A percentile compares a stretch with the other conserved stretches of the same genome.
phyloP scores from a whole-genome alignment of 2,113 vertebrate species.

The Centrocercus urophasianus region DNA sequence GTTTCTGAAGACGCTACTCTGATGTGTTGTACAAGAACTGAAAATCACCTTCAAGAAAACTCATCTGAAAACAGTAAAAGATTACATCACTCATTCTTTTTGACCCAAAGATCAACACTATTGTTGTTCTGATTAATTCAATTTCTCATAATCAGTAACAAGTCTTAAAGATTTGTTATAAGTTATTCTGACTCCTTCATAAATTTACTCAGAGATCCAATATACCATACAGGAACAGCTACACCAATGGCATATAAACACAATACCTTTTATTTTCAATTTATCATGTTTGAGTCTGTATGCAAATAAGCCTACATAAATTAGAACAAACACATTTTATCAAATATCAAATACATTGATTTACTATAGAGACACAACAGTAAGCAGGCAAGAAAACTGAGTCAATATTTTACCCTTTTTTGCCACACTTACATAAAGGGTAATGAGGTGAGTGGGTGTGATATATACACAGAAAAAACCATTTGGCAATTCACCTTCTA shows the following conservation, averaged over 20 bases:
- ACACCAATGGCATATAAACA: background rate
- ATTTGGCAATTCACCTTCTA: background rate
- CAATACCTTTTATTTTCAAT: background rate
- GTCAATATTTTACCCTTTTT: background rate
- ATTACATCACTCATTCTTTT: background rate
- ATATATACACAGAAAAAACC: background rate
- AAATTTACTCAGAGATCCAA: background rate
- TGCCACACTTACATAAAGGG: background rate
- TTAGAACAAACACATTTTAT: background rate
- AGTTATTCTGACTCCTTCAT: background rate
- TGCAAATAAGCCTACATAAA: background rate
- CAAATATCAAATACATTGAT: background rate
- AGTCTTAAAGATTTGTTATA: background rate
- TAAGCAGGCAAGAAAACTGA: background rate
- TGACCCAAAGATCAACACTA: background rate
- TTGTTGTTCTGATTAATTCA: background rate
- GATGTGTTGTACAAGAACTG: fast-evolving
- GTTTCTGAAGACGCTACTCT: background rate
- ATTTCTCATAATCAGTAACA: fast-evolving
- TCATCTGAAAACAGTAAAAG: background rate
- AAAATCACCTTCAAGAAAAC: background rate
- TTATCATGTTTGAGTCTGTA: background rate
- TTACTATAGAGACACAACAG: background rate
- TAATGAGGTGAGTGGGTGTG: background rate
- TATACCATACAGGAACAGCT: background rate